Evolutionary conservation across 2,797 vertebrate genomes (phyloP).

Genomic region (Numenius phaeopus): DNA sequence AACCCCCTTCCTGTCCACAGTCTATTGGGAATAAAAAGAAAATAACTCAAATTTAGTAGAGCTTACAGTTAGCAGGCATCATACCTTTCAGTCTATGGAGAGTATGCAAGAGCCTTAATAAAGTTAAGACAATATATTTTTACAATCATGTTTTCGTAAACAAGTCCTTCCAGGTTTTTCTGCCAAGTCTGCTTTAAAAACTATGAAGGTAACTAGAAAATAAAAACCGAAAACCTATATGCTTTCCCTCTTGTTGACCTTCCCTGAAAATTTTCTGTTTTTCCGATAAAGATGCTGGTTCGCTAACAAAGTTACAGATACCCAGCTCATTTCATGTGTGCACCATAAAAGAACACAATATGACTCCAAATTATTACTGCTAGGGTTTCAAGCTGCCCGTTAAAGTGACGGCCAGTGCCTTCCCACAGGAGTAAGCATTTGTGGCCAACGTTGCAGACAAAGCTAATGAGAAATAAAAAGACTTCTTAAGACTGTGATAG

Average conservation of each 20-base stretch:
- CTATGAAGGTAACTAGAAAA: background rate
- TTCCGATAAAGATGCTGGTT: background rate
- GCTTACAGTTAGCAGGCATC: background rate
- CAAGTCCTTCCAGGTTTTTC: background rate
- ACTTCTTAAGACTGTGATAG: background rate
- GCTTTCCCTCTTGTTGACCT: background rate
- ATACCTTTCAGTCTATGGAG: background rate
- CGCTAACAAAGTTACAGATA: background rate
- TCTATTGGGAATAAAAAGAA: background rate
- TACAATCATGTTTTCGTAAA: background rate
- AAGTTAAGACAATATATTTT: background rate
- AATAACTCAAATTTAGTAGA: background rate
- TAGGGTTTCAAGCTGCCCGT: background rate
- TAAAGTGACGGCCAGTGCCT: background rate
- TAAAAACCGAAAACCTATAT: background rate
- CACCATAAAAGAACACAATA: background rate
- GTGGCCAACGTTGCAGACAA: background rate
- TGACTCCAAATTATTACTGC: background rate
- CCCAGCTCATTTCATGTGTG: background rate
- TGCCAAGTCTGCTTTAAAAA: background rate
- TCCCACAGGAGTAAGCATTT: background rate
- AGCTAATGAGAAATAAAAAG: constrained; percentile 24
- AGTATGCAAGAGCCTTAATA: background rate
- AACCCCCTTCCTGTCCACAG: background rate
- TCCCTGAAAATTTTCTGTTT: background rate